Evolutionary conservation across 2,113 vertebrate species (phyloP), one percentile per base, ranked within the genome.

Genomic region (Gallinago undulata): DNA sequence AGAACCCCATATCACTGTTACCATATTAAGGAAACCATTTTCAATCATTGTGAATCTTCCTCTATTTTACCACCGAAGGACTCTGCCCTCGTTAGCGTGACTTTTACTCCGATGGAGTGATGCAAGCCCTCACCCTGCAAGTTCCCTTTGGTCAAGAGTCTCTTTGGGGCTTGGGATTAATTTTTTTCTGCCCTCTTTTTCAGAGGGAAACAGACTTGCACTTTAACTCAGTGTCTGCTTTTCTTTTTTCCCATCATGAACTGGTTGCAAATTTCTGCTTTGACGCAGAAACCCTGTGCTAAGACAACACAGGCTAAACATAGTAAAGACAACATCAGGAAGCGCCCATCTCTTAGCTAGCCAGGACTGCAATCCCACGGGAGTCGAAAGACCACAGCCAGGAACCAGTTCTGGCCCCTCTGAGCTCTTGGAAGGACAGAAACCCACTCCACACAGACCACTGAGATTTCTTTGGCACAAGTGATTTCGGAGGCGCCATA

Each of bases 221-320:
- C 30, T 51, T 67, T 33, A 81, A 28, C 25, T 74, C 19, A 27
- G 37, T 10, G 30, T 45, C 73, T 90, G 31, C 53, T 89, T 73
- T 70, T 53, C 72, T 89, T 91, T 91, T 89, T 91, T 82, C 81
- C 59, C 47, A 47, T 37, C 33, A 28, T 31, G 33, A 93, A 60
- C 69, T 68, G 39, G 41, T 77, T 67, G 60, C 43, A 81, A 89
- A 75, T 57, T 47, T 51, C 50, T 77, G 67, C 55, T 90, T 83
- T 89, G 76, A 86, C 0, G 1, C n/a, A 87, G 76, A 70, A 89
- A 53, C 27, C 37, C 59, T 60, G 55, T 9, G 12, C 53, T 80
- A 50, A 50, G 60, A 77, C 41, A 62, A 56, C 68, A 62, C n/a
- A 37, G 50, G 59, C 68, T 77, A 78, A 92, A 77, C 55, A 80